Conservation (phyloP, 1,140 invertebrate species). For the Zaprionus kolodkinae region DNA sequence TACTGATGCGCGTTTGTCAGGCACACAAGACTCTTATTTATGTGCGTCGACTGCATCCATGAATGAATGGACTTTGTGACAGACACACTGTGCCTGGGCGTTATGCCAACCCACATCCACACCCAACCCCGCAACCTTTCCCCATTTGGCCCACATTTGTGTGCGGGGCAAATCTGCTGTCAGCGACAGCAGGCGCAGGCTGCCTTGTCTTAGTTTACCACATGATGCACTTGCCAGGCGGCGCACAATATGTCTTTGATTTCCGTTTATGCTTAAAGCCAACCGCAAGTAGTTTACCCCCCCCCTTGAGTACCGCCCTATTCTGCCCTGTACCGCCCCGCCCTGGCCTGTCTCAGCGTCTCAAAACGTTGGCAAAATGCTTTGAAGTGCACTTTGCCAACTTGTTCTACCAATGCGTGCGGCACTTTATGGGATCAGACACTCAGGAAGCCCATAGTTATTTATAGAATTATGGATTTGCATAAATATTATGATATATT, state of each 20-base stretch:
- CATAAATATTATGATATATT: too few species aligned
- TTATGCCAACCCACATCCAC: conserved; percentile 25
- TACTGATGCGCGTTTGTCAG: conserved; percentile 39
- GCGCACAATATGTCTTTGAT: conserved; percentile 73
- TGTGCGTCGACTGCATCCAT: conserved; percentile 74
- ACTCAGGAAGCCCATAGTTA: not conserved
- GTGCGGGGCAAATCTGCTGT: conserved; percentile 41
- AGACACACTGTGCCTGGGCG: conserved; percentile 54
- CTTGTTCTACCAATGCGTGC: conserved; percentile 1
- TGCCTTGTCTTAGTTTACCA: conserved; percentile 66
- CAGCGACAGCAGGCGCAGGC: conserved; percentile 58
- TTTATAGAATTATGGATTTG: too few species aligned
- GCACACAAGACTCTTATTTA: conserved; percentile 69
- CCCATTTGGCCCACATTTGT: conserved; percentile 28
- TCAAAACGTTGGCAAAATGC: conserved; percentile 11
- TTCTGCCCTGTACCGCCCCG: too few species aligned
- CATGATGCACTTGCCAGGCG: conserved; percentile 69
- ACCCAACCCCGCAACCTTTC: conserved; percentile 9
- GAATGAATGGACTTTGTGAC: conserved; percentile 73
- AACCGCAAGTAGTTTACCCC: conserved; percentile 31
- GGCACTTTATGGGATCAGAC: conserved; percentile 20
- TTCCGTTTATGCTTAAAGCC: conserved; percentile 61
- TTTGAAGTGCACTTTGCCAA: conserved; percentile 19
- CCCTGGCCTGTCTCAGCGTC: too few species aligned
- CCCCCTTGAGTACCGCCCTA: not conserved